Base-by-base conservation (phyloP, 1,140 invertebrate species). In the Cotesia vestalis region DNA sequence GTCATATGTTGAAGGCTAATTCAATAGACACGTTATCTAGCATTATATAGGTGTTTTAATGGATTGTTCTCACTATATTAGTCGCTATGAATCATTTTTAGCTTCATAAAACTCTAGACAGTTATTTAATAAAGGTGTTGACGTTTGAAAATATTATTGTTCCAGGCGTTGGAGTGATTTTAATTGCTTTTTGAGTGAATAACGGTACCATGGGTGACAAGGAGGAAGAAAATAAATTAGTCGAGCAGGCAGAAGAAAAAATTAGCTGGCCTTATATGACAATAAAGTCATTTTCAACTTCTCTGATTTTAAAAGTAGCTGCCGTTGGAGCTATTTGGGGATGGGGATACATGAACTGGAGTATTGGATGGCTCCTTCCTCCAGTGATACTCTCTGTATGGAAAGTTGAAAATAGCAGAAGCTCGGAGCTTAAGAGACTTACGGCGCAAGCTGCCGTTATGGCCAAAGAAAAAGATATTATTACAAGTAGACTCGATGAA, bases 291-390 rank as follows among this genome's bases (percentile, higher is more conserved):
- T 40, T 87, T 8, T 52, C 71, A 0, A 76, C 75, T 51, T 81
- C 83, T 4, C 77, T 86, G 27, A 11, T 83, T 0, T 74, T 74
- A 0, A 86, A 85, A 78, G 69, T 89, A 52, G 84, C 88, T 71
- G 86, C 91, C 52, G 89, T 93, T 40, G 92, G 92, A 40, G 83
- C 90, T 14, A 91, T 94, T 55, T 97, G 95, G 88, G 84, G 94
- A 57, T 90, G 93, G 55, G 96, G 95, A 5, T 96, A 96, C 81
- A 92, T 94, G 90, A 91, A 94, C 79, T 92, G 94, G 86, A 92
- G 89, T 75, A 90, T 95, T 20, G 95, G 94, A 27, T 98, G 96
- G 95, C 88, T 98, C 1, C 89, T 97, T 72, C 90, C 92, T 0
- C 95, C 94, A 0, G 90, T 97, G 6, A 89, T 95, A 36, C 85